Conservation (phyloP, 2,113 vertebrate species). For the Xenotilapia caudafasciata region DNA sequence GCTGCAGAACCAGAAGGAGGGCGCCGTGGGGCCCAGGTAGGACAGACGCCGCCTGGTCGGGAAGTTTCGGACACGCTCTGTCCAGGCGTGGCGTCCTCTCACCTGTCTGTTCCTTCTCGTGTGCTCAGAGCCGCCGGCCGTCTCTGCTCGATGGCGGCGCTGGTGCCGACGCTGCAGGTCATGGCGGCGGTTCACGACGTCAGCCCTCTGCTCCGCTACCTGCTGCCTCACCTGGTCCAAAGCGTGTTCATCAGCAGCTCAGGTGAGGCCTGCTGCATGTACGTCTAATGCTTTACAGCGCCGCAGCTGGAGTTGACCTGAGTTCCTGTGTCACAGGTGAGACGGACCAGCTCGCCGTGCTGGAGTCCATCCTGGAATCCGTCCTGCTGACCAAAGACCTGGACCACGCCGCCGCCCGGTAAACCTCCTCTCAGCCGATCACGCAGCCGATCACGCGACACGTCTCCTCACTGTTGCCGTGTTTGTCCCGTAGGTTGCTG, state of each 20-base stretch:
- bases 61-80: neutral
- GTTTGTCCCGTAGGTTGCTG: constrained; percentile 56
- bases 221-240: constrained; percentile 82
- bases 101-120: neutral
- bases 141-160: constrained; percentile 70
- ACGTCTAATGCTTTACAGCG: no score
- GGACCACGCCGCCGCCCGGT: constrained; percentile 78
- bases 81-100: neutral
- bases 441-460: accelerated
- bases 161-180: constrained; percentile 72
- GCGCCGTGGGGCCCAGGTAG: constrained; percentile 78
- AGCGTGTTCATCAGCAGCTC: constrained; percentile 27
- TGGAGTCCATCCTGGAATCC: constrained; percentile 75
- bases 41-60: accelerated
- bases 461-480: neutral
- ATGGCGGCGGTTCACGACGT: constrained; percentile 77
- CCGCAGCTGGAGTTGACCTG: neutral
- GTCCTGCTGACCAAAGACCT: constrained; percentile 76
- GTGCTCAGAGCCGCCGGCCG: constrained; percentile 71
- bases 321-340: constrained; percentile 45
- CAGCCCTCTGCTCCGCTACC: constrained; percentile 79
- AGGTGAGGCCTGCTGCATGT: constrained; percentile 30
- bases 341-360: neutral
- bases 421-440: neutral
- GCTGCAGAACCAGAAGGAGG: constrained; percentile 86